phyloP scores from a whole-genome alignment of 2,113 vertebrate genomes.

The Amphiprion ocellaris region DNA sequence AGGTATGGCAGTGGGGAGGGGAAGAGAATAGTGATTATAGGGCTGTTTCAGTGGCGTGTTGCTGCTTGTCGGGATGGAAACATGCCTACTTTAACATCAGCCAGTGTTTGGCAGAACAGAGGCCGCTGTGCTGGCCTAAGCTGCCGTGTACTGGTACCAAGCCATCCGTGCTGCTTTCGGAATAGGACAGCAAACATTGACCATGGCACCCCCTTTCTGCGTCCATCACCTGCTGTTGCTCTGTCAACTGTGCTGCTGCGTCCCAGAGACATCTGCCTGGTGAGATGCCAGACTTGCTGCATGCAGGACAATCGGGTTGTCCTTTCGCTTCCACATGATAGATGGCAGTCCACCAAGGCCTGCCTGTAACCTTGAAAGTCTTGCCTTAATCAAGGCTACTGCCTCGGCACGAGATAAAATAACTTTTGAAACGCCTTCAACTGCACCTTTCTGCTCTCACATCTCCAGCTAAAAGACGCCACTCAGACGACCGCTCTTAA shows the following conservation, averaged over 20 bases:
- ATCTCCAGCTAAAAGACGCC: conserved; percentile 28
- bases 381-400: conserved; percentile 65
- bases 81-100: conserved; percentile 62
- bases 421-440: conserved; percentile 56
- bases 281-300: conserved; percentile 72
- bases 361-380: conserved; percentile 77
- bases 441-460: conserved; percentile 22
- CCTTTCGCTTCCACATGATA: conserved; percentile 80
- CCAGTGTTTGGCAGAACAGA: conserved; percentile 67
- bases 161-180: conserved; percentile 63
- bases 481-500: conserved; percentile 24
- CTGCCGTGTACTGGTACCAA: conserved; percentile 64
- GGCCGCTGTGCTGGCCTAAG: conserved; percentile 53
- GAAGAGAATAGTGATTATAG: conserved; percentile 53
- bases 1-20: conserved; percentile 62
- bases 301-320: conserved; percentile 72
- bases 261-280: conserved; percentile 76
- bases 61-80: conserved; percentile 57
- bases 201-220: conserved; percentile 49
- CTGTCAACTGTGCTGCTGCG: conserved; percentile 62
- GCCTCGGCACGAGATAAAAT: conserved; percentile 64
- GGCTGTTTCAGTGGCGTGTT: conserved; percentile 41
- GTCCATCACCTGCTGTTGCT: conserved; percentile 64
- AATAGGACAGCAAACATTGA: conserved; percentile 70
- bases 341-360: conserved; percentile 78